Percentiles rank a stretch among this genome's conserved stretches.
phyloP scores from a whole-genome alignment of 2,888 invertebrate species.

The Thereva nobilitata region DNA sequence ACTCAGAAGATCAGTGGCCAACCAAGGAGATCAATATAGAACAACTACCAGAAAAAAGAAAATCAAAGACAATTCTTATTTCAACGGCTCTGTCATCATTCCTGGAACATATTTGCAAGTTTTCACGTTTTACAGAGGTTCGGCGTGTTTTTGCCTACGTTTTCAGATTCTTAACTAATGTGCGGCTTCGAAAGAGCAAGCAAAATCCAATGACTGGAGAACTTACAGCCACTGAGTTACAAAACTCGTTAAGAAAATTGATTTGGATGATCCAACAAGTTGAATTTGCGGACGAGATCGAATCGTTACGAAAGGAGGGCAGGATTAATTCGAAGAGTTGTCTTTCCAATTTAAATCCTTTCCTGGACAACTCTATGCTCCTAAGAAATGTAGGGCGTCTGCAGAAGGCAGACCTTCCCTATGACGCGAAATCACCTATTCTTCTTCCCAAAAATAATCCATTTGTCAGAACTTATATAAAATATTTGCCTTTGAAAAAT shows the following conservation, averaged over 20 bases:
- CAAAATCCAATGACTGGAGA: neutral
- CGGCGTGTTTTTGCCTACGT: neutral
- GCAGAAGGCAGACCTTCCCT: conserved; percentile 4
- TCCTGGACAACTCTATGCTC: neutral
- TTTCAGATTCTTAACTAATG: neutral
- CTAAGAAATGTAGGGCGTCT: conserved; percentile 16
- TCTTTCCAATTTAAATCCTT: neutral
- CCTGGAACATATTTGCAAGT: neutral
- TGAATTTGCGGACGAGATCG: neutral
- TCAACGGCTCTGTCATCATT: neutral
- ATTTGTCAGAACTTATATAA: neutral
- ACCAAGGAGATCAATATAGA: neutral
- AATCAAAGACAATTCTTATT: neutral
- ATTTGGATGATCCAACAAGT: neutral
- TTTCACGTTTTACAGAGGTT: neutral
- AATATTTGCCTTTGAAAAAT: conserved; percentile 7
- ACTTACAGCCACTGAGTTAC: neutral
- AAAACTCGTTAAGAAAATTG: neutral
- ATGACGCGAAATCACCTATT: conserved; percentile 15
- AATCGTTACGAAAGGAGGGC: neutral
- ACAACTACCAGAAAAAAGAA: neutral
- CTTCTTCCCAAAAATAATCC: conserved; percentile 17
- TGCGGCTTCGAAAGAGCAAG: neutral
- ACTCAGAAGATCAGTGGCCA: conserved; percentile 10
- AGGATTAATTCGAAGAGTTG: neutral